A percentile compares a stretch with the other conserved stretches of the same genome.
Evolutionary conservation across 1,140 invertebrate genomes (phyloP).

Genomic region (Aphaenogaster rudis): DNA sequence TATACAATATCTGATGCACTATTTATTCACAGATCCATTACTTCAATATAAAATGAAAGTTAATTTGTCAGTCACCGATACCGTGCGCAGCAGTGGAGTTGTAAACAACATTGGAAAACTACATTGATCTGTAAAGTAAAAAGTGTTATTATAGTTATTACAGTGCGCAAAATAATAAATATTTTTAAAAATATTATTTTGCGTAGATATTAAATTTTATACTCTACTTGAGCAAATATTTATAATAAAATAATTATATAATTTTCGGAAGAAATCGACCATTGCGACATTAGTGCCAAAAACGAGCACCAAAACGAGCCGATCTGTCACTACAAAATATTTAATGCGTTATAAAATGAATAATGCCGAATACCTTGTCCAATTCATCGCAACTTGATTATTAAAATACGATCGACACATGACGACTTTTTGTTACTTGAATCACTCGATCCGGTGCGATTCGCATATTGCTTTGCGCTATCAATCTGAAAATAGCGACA

Average conservation of each 20-base stretch:
- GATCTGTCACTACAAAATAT: not conserved
- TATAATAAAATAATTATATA: not conserved
- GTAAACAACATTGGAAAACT: not conserved
- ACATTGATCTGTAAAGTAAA: not conserved
- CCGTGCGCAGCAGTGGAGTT: not conserved
- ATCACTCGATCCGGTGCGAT: not conserved
- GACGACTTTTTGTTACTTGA: not conserved
- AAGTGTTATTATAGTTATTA: not conserved
- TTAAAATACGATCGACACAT: not conserved
- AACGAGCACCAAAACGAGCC: not conserved
- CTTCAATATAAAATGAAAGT: not conserved
- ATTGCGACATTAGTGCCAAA: not conserved
- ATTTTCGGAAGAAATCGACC: too few species aligned
- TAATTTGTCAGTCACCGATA: not conserved
- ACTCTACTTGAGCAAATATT: not conserved
- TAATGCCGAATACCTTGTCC: not conserved
- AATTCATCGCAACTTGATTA: not conserved
- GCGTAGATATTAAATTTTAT: not conserved
- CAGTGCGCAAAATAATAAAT: not conserved
- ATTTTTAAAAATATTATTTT: not conserved
- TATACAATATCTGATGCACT: not conserved
- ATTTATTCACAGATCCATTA: not conserved
- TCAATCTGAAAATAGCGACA: not conserved
- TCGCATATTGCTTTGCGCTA: not conserved
- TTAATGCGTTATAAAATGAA: not conserved